phyloP scores from a whole-genome alignment of 2,888 invertebrate species.

The Ctena decussata region DNA sequence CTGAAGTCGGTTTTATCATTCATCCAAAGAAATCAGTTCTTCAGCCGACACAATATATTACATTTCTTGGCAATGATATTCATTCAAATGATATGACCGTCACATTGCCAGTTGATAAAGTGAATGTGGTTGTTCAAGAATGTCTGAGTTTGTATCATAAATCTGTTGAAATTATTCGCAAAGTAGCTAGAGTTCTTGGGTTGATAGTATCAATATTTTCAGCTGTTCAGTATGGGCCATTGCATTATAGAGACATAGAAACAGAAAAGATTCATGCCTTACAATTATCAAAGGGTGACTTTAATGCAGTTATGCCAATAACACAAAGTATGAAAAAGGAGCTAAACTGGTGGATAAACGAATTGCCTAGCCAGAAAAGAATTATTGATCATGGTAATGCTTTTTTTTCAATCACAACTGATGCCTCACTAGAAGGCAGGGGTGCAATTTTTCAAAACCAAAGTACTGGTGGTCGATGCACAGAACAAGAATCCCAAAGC shows the following conservation, averaged over 20 bases:
- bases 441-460: not conserved
- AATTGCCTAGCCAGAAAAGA: constrained; percentile 4
- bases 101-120: not conserved
- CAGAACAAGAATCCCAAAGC: not conserved
- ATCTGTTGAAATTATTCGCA: no score
- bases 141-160: not conserved
- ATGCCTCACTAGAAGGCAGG: constrained; percentile 11
- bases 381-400: constrained; percentile 11
- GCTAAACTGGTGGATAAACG: constrained; percentile 14
- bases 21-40: not conserved
- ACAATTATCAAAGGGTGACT: not conserved
- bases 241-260: not conserved
- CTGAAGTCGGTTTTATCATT: no score
- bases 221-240: constrained; percentile 23
- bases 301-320: not conserved
- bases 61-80: no score
- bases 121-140: not conserved
- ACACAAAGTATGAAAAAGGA: not conserved
- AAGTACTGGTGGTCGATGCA: constrained; percentile 11
- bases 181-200: constrained; percentile 21
- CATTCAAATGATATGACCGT: no score
- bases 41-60: not conserved
- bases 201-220: constrained; percentile 8
- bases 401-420: not conserved
- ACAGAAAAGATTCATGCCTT: not conserved